Evolutionary conservation across 2,797 vertebrate genomes (phyloP), one percentile per base, ranked within the genome.

Genomic region (Saguinus oedipus): DNA sequence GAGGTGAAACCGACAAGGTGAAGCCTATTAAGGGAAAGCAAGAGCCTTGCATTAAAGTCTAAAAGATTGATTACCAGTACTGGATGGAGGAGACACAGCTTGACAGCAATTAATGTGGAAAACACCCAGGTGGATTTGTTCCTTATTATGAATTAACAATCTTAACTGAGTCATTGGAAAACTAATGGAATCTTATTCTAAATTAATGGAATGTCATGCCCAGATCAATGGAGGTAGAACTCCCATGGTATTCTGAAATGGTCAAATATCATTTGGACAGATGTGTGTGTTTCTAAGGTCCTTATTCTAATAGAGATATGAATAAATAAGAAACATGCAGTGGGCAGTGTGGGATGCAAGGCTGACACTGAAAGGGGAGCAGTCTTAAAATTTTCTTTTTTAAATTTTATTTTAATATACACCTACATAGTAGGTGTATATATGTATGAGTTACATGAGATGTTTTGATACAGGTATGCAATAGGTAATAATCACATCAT

Each of bases 81-180:
- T 79, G 33, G 68, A 59, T 95, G n/a, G 13, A 93, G 50, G 79
- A 97, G 68, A 94, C 46, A 80, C 27, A 96, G 68, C 44, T 93
- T 96, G 96, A 91, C 86, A 95, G 75, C 82, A 93, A 57, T 96
- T 95, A 96, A 93, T 96, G 91, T 83, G 82, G 88, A 93, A 96
- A 96, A 79, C 24, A 68, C 88, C 68, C 74, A 46, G 53, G 36
- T 68, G 74, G 46, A 0, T 44, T 92, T 96, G 42, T 88, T 96
- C 30, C 48, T 97, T 89, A 95, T 57, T 95, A 94, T 93, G 82
- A 97, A 95, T 97, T 93, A 97, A 90, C 27, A 75, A 68, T 96
- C 82, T 94, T 97, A 97, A 94, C 68, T 74, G 59, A 86, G 74
- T 79, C 84, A 88, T 75, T 76, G 83, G 46, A 96, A 96, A 96